Evolutionary conservation across 2,888 invertebrate genomes (phyloP).

Genomic region (Sphaerophoria taeniata): DNA sequence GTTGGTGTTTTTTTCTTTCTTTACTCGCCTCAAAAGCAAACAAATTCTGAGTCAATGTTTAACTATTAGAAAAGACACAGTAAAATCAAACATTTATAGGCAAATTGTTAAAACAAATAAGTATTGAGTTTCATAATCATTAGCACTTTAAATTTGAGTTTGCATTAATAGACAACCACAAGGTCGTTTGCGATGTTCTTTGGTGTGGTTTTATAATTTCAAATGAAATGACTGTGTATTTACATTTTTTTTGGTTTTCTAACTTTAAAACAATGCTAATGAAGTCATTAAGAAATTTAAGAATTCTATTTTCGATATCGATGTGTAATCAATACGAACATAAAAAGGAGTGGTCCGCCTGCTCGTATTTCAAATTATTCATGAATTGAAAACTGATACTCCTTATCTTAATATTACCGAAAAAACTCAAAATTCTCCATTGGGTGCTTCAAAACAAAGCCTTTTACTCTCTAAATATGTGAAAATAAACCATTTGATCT

Average conservation of each 20-base stretch:
- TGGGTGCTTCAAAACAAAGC: not conserved
- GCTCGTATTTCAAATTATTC: no score
- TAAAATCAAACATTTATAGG: not conserved
- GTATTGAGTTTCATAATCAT: not conserved
- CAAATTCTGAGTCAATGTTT: no score
- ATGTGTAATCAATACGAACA: not conserved
- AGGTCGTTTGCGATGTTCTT: not conserved
- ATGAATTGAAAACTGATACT: no score
- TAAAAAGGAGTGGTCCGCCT: not conserved
- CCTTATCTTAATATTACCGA: no score
- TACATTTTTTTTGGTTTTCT: not conserved
- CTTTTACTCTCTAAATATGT: not conserved
- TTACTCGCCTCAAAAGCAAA: no score
- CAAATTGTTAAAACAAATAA: constrained; percentile 26
- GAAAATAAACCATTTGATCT: not conserved
- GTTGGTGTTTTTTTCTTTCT: no score
- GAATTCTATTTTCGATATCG: not conserved
- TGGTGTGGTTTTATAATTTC: not conserved
- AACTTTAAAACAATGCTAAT: not conserved
- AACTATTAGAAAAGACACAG: no score
- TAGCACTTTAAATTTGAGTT: not conserved
- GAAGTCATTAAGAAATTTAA: not conserved
- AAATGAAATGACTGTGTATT: not conserved
- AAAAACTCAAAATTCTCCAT: not conserved
- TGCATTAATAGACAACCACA: not conserved